Evolutionary conservation across 2,797 vertebrate species (phyloP).

Genomic region (Halcyon chelicuti): DNA sequence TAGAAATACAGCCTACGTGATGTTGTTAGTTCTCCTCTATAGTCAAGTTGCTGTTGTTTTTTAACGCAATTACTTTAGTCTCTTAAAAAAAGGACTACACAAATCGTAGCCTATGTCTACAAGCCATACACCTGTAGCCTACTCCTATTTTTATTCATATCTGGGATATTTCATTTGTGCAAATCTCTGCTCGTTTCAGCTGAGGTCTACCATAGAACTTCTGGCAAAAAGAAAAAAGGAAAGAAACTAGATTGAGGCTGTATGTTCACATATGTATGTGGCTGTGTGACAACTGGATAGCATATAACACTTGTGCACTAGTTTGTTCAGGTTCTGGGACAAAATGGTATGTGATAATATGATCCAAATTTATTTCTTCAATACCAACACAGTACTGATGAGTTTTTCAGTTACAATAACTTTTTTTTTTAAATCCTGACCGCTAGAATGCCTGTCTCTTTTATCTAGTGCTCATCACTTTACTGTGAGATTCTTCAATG

Average conservation of each 20-base stretch:
- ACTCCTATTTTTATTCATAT: neutral
- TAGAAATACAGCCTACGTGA: neutral
- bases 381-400: neutral
- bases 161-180: neutral
- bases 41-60: neutral
- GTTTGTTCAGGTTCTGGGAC: neutral
- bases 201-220: neutral
- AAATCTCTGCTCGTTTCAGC: neutral
- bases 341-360: neutral
- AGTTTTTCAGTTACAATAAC: neutral
- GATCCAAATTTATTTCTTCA: neutral
- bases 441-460: neutral
- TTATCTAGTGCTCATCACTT: neutral
- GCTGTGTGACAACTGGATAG: neutral
- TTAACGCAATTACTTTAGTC: neutral
- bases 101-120: neutral
- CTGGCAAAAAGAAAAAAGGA: neutral
- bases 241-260: neutral
- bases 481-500: neutral
- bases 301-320: neutral
- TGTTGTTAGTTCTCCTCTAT: neutral
- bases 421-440: neutral
- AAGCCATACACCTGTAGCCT: neutral
- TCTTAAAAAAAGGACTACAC: neutral
- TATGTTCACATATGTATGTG: fast-evolving